Conservation (phyloP, 2,888 invertebrate genomes). For the Diarsia mendica region DNA sequence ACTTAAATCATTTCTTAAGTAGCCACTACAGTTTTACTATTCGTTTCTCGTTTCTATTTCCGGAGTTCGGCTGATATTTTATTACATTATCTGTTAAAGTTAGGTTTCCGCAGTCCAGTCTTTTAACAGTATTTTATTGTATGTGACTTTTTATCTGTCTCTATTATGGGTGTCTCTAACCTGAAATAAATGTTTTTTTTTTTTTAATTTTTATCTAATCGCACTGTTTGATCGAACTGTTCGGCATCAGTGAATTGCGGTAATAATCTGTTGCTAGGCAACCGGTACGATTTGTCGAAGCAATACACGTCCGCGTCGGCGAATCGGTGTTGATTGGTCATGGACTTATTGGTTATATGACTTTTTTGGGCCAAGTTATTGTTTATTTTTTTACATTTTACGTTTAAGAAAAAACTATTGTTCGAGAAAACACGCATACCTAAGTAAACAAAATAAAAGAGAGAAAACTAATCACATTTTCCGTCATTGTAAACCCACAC, state of each 20-base stretch:
- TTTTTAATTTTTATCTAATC: no score
- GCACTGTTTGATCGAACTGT: neutral
- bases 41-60: neutral
- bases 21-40: neutral
- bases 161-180: no score
- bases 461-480: conserved; percentile 5
- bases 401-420: no score
- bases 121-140: no score
- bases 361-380: no score
- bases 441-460: conserved; percentile 19
- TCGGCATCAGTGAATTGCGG: neutral
- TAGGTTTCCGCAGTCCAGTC: neutral
- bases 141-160: no score
- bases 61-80: neutral
- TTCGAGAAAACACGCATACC: neutral
- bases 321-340: neutral
- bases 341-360: no score
- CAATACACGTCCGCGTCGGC: neutral
- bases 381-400: no score
- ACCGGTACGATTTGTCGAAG: neutral
- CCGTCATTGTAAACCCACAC: conserved; percentile 11
- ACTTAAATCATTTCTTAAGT: neutral
- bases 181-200: no score
- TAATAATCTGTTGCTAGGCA: neutral
- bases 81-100: neutral